Evolutionary conservation across 2,797 vertebrate genomes (phyloP).

Genomic region (Otolemur crassicaudatus): DNA sequence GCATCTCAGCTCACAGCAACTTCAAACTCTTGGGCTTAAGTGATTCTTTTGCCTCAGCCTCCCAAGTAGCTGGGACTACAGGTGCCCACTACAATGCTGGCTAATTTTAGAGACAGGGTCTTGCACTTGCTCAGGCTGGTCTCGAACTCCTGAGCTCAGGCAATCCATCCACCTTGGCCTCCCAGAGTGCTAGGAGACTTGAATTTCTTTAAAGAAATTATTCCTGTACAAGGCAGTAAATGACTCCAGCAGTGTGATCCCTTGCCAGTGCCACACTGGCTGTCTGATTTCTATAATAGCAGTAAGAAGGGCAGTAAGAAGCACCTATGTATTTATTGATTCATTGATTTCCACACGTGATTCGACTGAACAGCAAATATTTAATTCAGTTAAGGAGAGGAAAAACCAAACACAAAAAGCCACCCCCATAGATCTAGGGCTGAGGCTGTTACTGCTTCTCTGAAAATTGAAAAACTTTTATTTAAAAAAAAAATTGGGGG

Average conservation of each 20-base stretch:
- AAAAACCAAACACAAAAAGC: not conserved
- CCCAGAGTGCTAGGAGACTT: not conserved
- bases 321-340: no score
- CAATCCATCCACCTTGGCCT: no score
- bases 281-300: not conserved
- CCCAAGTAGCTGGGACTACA: no score
- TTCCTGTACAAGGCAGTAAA: not conserved
- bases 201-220: not conserved
- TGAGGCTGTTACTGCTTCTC: not conserved
- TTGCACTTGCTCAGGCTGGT: no score
- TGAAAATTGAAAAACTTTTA: not conserved
- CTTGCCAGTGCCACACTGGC: accelerated
- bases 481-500: not conserved
- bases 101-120: no score
- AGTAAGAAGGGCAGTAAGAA: not conserved
- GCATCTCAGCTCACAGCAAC: no score
- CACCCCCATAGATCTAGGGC: not conserved
- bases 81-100: no score
- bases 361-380: not conserved
- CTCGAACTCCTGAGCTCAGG: no score
- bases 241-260: accelerated
- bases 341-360: not conserved
- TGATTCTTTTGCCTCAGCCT: no score
- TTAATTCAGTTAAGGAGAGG: not conserved
- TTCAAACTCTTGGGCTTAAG: no score